phyloP scores from a whole-genome alignment of 1,140 invertebrate genomes.

The Scylla paramamosain region DNA sequence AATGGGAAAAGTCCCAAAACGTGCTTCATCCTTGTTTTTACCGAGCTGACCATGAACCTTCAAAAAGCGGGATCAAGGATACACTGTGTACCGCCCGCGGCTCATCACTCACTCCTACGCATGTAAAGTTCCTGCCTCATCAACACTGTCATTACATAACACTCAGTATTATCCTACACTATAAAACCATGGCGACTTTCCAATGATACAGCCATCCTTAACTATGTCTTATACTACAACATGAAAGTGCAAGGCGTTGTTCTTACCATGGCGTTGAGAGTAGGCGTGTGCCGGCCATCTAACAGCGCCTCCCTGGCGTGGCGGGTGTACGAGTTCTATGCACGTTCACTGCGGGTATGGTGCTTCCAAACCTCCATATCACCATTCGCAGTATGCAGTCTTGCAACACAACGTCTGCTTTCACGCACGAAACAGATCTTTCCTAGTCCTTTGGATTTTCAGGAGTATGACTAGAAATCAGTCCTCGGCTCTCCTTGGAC shows the following conservation, averaged over 20 bases:
- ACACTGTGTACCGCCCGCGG: not conserved
- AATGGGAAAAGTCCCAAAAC: not conserved
- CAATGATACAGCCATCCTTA: not conserved
- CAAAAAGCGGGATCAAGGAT: not conserved
- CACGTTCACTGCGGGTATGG: not conserved
- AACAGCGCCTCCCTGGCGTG: not conserved
- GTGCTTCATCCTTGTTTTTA: conserved; percentile 4
- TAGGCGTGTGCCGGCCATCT: conserved; percentile 53
- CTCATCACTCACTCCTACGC: too few species aligned
- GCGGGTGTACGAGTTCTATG: not conserved
- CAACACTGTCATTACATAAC: not conserved
- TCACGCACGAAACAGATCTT: not conserved
- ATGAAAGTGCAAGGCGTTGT: not conserved
- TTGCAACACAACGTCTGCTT: conserved; percentile 5
- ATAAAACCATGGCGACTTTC: not conserved
- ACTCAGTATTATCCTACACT: not conserved
- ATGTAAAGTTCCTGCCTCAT: too few species aligned
- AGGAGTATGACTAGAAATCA: not conserved
- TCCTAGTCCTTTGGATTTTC: not conserved
- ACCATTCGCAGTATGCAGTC: not conserved
- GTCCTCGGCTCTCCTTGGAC: not conserved
- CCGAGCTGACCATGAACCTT: not conserved
- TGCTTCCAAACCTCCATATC: not conserved
- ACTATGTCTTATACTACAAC: not conserved
- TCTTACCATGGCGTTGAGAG: conserved; percentile 40